Conservation (phyloP, 2,797 vertebrate species). For the Eptatretus atami region DNA sequence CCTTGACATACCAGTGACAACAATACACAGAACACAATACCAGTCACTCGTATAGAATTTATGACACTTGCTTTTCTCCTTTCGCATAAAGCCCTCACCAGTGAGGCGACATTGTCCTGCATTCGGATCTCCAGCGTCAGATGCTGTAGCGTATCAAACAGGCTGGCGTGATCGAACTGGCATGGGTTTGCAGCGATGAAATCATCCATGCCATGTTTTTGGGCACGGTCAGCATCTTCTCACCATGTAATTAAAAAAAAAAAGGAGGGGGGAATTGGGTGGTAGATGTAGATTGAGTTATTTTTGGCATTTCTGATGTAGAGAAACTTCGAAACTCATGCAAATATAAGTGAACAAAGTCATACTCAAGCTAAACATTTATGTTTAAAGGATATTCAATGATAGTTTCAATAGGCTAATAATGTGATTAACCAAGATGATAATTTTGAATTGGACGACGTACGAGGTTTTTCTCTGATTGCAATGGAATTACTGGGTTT, state of each 20-base stretch:
- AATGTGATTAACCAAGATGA: too few relatives aligned
- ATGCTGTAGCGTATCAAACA: neutral
- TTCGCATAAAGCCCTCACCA: constrained; percentile 9
- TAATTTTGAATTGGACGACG: too few relatives aligned
- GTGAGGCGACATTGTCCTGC: neutral
- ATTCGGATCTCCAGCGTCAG: neutral
- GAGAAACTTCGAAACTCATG: constrained; percentile 12
- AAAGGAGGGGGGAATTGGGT: constrained; percentile 6
- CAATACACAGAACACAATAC: neutral
- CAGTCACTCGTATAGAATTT: neutral
- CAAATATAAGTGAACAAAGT: constrained; percentile 19
- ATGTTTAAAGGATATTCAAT: constrained; percentile 13
- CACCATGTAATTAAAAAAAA: neutral
- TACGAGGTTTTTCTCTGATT: too few relatives aligned
- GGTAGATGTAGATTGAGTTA: neutral
- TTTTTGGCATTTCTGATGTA: neutral
- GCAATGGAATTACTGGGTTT: too few relatives aligned
- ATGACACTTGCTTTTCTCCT: too few relatives aligned
- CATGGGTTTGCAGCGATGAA: constrained; percentile 55
- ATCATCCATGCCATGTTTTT: constrained; percentile 66
- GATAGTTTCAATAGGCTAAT: too few relatives aligned
- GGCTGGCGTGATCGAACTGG: constrained; percentile 11
- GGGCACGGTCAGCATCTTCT: constrained; percentile 40
- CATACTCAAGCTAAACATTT: constrained; percentile 20
- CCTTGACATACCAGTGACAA: neutral